Percentiles rank a stretch among this genome's conserved stretches.
These are phyloP conservation scores for Pseudococcus longispinus DNA, from an alignment of 2,888 invertebrate genomes.

Conservation along the genomic window DNA sequence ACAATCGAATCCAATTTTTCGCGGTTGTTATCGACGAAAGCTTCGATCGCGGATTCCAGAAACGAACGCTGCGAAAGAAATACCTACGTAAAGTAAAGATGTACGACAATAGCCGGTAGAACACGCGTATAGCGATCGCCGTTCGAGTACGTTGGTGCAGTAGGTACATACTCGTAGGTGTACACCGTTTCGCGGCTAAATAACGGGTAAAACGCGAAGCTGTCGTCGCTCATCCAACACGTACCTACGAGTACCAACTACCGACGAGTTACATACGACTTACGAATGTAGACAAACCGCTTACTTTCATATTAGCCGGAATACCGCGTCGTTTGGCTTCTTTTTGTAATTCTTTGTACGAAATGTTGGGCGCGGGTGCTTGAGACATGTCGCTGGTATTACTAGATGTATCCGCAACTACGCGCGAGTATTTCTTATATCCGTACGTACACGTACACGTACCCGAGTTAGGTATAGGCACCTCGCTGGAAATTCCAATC, in stretches of 20 bases:
- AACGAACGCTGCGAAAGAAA: not conserved
- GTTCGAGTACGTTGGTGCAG: not conserved
- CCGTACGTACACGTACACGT: too few species aligned
- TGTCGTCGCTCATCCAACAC: not conserved
- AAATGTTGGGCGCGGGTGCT: not conserved
- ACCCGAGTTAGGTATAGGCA: too few species aligned
- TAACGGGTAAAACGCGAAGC: too few species aligned
- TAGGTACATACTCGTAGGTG: too few species aligned
- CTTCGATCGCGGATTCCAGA: not conserved
- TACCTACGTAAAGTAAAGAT: too few species aligned
- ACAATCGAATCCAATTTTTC: not conserved
- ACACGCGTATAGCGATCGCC: not conserved
- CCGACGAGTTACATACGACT: too few species aligned
- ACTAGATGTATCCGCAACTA: too few species aligned
- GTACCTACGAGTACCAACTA: not conserved
- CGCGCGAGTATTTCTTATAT: too few species aligned
- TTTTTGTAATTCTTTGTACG: slow-evolving; percentile 8
- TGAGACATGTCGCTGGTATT: not conserved
- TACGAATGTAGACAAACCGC: too few species aligned
- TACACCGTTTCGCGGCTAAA: too few species aligned
- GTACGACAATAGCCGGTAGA: not conserved
- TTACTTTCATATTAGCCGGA: slow-evolving; percentile 29
- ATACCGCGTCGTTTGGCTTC: slow-evolving; percentile 1
- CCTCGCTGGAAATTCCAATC: too few species aligned
- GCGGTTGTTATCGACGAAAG: not conserved